Base-by-base conservation (phyloP, 2,888 invertebrate species). In the Drosophila acutilabella region DNA sequence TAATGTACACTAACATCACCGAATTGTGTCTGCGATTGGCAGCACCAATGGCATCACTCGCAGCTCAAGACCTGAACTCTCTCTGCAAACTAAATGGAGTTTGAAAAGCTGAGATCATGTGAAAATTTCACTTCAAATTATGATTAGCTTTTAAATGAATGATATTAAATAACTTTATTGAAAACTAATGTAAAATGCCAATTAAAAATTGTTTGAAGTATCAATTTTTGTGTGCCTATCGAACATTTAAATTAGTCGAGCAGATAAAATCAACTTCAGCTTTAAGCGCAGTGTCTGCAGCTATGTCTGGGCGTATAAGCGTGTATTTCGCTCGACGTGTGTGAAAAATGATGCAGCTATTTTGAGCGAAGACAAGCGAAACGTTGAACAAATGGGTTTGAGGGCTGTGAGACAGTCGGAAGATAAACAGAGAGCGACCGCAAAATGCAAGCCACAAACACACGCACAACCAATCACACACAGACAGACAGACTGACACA, bases 401-500 rank as follows among this genome's bases (percentile, higher is more conserved):
- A 42, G 30, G 14, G 14, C 7, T 60, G 52, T 23, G 57, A 48
- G 42, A 45, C 48, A 59, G 48, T 47, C 42, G 14, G 11, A 8
- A 75, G 80, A 76, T 71, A 80, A 76, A 68, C 80, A 71, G 44
- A 56, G 48, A 50, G 58, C 52, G 41, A 70, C 78, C 74, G 54
- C 80, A 79, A 56, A 80, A 59, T 69, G 80, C 80, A 75, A 75
- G 64, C 67, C 71, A 67, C 77, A 75, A 20, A 48, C 14, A 30
- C 30, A 59, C 50, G 6, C 33, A 59, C 41, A 30, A 23, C 50
- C 26, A 47, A 41, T 26, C 53, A 14, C 44, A 51, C 16, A 14
- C 41, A 44, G 14, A 58, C 20, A 23, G 20, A 40, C 30, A 41
- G 14, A 58, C 20, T 23, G 20, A 40, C 30, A 41, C n/a, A 14